Evolutionary conservation across 2,888 invertebrate genomes (phyloP).

Genomic region (Euzophera pinguis): DNA sequence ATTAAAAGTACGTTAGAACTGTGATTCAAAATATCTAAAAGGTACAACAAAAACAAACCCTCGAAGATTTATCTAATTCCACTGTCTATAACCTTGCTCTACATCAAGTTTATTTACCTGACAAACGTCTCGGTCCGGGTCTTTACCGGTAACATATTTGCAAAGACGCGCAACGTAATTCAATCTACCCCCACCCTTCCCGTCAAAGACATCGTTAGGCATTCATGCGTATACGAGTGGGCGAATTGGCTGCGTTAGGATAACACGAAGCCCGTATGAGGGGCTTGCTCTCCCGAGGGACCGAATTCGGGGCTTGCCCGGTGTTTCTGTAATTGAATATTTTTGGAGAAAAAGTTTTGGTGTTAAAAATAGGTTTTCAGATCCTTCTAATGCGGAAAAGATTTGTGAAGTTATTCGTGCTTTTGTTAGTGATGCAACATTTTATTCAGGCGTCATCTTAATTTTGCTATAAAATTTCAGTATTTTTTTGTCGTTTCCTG

Average conservation of each 20-base stretch:
- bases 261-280: neutral
- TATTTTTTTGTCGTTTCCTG: too few species aligned
- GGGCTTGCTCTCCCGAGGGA: neutral
- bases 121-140: neutral
- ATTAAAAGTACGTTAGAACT: too few species aligned
- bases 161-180: conserved; percentile 1
- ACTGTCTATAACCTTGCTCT: too few species aligned
- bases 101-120: neutral
- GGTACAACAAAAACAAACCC: too few species aligned
- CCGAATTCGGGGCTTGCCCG: neutral
- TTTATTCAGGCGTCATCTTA: too few species aligned
- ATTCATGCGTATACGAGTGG: conserved; percentile 4
- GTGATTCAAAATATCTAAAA: too few species aligned
- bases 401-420: neutral
- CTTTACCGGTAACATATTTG: neutral
- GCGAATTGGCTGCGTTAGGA: conserved; percentile 7
- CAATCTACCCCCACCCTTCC: neutral
- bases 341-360: neutral
- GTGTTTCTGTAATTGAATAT: conserved; percentile 6
- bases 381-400: neutral
- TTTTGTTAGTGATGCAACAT: too few species aligned
- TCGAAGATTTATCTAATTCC: too few species aligned
- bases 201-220: conserved; percentile 3
- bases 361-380: neutral
- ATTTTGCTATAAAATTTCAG: too few species aligned